A percentile compares a stretch with the other conserved stretches of the same genome.
phyloP scores from a whole-genome alignment of 37 sponge, comb jelly and placozoan species.

The Mnemiopsis leidyi region DNA sequence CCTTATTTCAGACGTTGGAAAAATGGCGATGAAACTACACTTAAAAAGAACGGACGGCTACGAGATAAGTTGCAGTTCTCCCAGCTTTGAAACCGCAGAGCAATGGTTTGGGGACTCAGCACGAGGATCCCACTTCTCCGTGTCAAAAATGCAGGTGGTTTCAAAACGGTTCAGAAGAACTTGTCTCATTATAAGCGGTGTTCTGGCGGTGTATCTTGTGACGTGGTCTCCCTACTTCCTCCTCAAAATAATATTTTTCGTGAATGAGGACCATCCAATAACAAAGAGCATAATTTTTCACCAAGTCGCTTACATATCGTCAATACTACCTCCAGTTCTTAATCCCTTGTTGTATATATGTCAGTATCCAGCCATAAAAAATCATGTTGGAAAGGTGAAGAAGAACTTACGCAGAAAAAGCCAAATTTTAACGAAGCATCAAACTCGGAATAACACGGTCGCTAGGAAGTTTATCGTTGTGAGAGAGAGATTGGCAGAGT shows the following conservation, averaged over 20 bases:
- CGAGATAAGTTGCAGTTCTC: no score
- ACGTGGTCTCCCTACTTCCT: slow-evolving; percentile 63
- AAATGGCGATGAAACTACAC: no score
- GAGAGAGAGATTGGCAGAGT: no score
- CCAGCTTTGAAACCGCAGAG: no score
- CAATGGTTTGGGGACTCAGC: no score
- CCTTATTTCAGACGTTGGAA: no score
- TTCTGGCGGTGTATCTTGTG: neutral
- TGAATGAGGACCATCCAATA: neutral
- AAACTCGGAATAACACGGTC: neutral
- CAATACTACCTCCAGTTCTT: slow-evolving; percentile 33
- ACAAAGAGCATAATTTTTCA: neutral
- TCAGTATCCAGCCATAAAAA: slow-evolving; percentile 52
- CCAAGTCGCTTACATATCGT: slow-evolving; percentile 4
- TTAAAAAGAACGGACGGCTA: no score
- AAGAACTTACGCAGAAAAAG: neutral
- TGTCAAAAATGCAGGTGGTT: no score
- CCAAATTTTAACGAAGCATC: no score
- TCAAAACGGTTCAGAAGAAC: slow-evolving; percentile 41
- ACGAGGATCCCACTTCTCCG: no score
- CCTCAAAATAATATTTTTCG: slow-evolving; percentile 10
- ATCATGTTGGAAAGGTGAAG: neutral
- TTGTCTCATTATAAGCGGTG: neutral
- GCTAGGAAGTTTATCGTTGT: neutral
- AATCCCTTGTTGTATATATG: slow-evolving; percentile 39